These are phyloP conservation scores for Eurois occulta DNA, from an alignment of 2,888 invertebrate genomes.

Conservation along the genomic window DNA sequence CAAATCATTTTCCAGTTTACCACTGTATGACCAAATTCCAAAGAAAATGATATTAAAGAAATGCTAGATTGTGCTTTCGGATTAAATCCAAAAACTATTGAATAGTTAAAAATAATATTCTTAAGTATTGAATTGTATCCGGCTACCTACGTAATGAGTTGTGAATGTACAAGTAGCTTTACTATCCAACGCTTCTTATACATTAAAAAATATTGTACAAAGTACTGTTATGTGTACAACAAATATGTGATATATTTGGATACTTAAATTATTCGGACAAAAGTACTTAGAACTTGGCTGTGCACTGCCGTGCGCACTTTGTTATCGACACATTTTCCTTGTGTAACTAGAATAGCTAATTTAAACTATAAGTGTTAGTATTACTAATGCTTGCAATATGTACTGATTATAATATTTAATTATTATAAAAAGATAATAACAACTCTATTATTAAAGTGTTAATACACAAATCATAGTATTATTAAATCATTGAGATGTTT, in stretches of 20 bases:
- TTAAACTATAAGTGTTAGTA: slow-evolving; percentile 65
- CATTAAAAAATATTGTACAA: slow-evolving; percentile 55
- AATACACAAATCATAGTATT: slow-evolving; percentile 57
- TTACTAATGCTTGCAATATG: slow-evolving; percentile 63
- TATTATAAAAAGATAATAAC: slow-evolving; percentile 49
- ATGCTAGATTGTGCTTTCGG: slow-evolving; percentile 56
- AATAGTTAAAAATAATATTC: slow-evolving; percentile 54
- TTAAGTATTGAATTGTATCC: slow-evolving; percentile 62
- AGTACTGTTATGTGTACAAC: slow-evolving; percentile 61
- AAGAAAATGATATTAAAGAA: slow-evolving; percentile 45
- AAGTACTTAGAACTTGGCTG: slow-evolving; percentile 63
- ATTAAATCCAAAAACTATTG: slow-evolving; percentile 67
- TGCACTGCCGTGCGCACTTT: slow-evolving; percentile 40
- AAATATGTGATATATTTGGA: slow-evolving; percentile 63
- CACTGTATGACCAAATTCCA: slow-evolving; percentile 46
- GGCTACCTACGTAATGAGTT: slow-evolving; percentile 66
- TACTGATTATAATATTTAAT: slow-evolving; percentile 62
- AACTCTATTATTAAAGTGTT: slow-evolving; percentile 59
- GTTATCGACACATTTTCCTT: slow-evolving; percentile 51
- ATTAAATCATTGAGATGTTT: slow-evolving; percentile 49
- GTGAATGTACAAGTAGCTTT: slow-evolving; percentile 65
- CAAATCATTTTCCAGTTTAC: slow-evolving; percentile 21
- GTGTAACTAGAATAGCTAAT: slow-evolving; percentile 51
- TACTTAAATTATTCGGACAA: slow-evolving; percentile 65
- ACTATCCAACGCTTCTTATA: slow-evolving; percentile 59